Conservation (phyloP, 2,113 vertebrate genomes). For the Thalassarche chlororhynchos region DNA sequence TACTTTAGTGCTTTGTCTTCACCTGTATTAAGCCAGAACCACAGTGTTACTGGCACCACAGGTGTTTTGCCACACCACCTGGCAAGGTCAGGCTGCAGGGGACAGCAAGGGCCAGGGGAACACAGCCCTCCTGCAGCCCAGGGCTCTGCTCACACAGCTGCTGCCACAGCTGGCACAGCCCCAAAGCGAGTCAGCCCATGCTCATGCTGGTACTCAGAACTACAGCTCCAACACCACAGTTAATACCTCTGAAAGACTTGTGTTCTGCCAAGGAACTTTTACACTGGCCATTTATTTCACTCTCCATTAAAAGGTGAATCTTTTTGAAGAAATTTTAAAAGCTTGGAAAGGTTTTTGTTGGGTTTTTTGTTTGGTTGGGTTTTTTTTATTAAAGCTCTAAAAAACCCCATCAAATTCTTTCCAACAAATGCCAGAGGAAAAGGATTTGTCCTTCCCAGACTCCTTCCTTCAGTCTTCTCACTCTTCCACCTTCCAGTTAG, state of each 20-base stretch:
- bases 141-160: neutral
- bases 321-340: neutral
- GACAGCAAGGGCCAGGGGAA: neutral
- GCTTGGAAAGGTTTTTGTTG: neutral
- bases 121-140: neutral
- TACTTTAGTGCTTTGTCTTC: neutral
- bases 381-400: neutral
- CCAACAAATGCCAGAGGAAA: neutral
- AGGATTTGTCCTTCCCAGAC: neutral
- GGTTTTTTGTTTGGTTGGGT: neutral
- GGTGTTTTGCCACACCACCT: neutral
- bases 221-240: neutral
- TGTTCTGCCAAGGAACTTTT: neutral
- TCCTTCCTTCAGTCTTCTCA: neutral
- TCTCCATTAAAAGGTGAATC: neutral
- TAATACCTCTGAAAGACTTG: too few relatives aligned
- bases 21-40: neutral
- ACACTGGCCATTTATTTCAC: neutral
- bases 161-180: neutral
- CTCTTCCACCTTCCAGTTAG: neutral
- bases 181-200: neutral
- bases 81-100: neutral
- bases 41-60: rapidly evolving
- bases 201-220: neutral
- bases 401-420: neutral